A percentile compares a stretch with the other conserved stretches of the same genome.
Conservation (phyloP, 2,113 vertebrate genomes). For the Burhinus bistriatus region DNA sequence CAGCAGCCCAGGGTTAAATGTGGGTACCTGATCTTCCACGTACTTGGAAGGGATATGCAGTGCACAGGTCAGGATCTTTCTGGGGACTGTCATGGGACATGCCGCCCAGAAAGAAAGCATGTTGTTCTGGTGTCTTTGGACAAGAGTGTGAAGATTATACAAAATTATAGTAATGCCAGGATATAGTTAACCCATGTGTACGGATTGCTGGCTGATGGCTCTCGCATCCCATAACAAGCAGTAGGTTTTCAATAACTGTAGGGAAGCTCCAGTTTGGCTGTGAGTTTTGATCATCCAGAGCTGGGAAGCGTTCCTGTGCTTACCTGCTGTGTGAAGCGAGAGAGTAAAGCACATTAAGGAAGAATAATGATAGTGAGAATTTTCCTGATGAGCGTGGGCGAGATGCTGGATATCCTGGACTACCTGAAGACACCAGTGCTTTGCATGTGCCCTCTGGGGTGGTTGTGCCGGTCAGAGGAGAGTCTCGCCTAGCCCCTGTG, state of each 20-base stretch:
- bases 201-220: neutral
- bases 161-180: neutral
- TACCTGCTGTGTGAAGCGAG: neutral
- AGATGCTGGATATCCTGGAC: neutral
- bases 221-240: neutral
- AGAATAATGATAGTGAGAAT: neutral
- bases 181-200: neutral
- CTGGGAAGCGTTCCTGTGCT: neutral
- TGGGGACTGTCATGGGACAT: neutral
- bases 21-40: neutral
- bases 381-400: neutral
- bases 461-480: neutral
- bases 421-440: neutral
- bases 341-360: neutral
- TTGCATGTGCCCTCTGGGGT: neutral
- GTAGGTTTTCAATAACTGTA: neutral
- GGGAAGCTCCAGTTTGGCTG: neutral
- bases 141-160: neutral
- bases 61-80: neutral
- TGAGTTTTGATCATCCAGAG: neutral
- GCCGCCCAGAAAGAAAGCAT: fast-evolving
- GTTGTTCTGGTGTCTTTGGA: neutral
- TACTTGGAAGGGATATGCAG: fast-evolving
- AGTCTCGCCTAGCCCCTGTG: neutral
- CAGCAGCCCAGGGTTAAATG: fast-evolving